Evolutionary conservation across 2,797 vertebrate species (phyloP), one percentile per base, ranked within the genome.

Genomic region (Rachycentron canadum): DNA sequence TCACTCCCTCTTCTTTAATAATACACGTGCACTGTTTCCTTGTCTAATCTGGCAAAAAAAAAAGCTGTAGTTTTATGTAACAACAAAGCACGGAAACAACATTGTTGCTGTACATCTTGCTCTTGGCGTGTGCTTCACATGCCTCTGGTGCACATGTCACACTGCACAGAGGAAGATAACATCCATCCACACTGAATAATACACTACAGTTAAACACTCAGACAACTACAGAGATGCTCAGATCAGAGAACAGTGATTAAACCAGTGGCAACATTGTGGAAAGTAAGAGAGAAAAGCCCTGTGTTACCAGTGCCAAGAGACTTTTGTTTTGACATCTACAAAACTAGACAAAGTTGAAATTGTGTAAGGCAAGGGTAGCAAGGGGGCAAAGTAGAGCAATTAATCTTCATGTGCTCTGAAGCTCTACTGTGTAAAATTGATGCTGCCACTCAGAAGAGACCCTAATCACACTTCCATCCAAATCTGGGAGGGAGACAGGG

Each of bases 381-480:
- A 40, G 56, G 69, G 85, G 80, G 64, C 59, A 69, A 70, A 69
- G 26, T 13, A 32, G 55, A 72, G 64, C 55, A 85, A 89, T 91
- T 90, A 50, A 82, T 86, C 76, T 82, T 69, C 38, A 16, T 70
- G 55, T 14, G 57, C 65, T 67, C 45, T 25, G 58, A 69, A 86
- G 59, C 65, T 50, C 41, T 1, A 3, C 60, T 28, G 73, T 49
- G 55, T 55, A 62, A 83, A 78, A 63, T 43, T 68, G 62, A 69
- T 82, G 83, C 70, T 61, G 79, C 60, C 82, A 75, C 78, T 91
- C 85, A 53, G 47, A 76, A 43, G 58, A 86, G 49, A 47, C 65
- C 52, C 60, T 74, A 64, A 90, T 90, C 85, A 84, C 76, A 43
- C 81, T 82, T 82, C 81, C 47, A 70, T 73, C 84, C 70, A 69